Percentiles rank a stretch among this genome's conserved stretches.
Conservation (phyloP, 2,113 vertebrate species). For the Morphnarchus princeps region DNA sequence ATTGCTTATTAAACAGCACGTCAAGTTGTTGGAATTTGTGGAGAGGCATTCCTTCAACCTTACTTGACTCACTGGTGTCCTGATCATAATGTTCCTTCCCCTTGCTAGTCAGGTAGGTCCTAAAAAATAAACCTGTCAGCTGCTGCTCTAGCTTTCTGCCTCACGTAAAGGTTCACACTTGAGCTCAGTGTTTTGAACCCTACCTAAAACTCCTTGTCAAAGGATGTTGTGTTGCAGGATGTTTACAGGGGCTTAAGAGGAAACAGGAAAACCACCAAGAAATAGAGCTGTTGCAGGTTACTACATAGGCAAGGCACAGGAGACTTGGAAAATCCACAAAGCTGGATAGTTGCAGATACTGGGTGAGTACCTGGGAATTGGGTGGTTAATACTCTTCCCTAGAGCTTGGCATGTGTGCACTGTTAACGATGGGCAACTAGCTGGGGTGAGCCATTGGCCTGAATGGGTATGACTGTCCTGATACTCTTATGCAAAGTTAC, state of each 20-base stretch:
- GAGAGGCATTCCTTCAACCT: not conserved
- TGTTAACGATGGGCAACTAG: not conserved
- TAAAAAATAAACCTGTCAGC: not conserved
- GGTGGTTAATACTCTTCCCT: rapidly evolving
- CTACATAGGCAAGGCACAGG: not conserved
- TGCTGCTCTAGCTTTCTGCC: not conserved
- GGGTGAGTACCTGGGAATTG: not conserved
- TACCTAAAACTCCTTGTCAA: not conserved
- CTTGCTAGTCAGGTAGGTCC: not conserved
- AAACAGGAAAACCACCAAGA: not conserved
- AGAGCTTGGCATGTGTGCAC: rapidly evolving
- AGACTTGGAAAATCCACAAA: not conserved
- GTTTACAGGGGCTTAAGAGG: not conserved
- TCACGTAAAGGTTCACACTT: not conserved
- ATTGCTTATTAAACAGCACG: not conserved
- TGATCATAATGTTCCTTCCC: not conserved
- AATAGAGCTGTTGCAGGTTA: not conserved
- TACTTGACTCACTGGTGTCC: not conserved
- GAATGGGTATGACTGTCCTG: not conserved
- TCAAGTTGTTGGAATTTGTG: not conserved
- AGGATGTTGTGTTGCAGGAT: not conserved
- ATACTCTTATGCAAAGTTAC: not conserved
- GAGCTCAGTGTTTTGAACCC: not conserved
- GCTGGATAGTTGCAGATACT: not conserved
- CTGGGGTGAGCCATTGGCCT: not conserved